Base-by-base conservation (phyloP, 2,797 vertebrate genomes). In the Hydrolagus colliei region DNA sequence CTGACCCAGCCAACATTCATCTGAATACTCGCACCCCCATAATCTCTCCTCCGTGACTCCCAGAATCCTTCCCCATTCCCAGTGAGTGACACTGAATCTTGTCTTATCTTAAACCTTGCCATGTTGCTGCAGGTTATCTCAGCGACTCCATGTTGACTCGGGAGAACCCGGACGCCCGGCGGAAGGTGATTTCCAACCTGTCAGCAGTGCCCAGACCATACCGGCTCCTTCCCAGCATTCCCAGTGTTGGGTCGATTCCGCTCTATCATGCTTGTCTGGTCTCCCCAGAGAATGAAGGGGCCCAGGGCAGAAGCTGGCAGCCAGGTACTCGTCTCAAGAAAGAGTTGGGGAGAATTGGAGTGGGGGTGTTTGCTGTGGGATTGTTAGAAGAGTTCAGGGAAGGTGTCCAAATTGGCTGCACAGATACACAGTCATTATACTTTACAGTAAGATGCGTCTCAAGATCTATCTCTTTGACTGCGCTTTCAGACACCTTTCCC, bases 171-270 rank as follows among this genome's bases (percentile, higher is more conserved):
- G 75, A 87, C 87, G 86, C 35, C 35, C 87, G 68, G 73, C 73
- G 85, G 88, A 91, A 88, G 79, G 90, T 87, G 73, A 88, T 89
- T 65, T 89, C 92, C 85, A 88, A 91, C 61, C 88, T 93, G 73
- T 89, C 91, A 85, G 88, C 86, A 82, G 84, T 87, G 78, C 91
- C 93, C 85, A 88, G 75, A 22, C 87, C 80, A 11, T 86, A 85
- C 86, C 86, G 65, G 73, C 59, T 75, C n/a, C 71, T 86, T 0
- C 75, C 68, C 20, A 86, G 74, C 73, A 85, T 65, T 73, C 88
- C 88, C 16, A 80, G 85, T 32, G 59, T 72, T 18, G 86, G 87
- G n/a, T 90, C 86, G 87, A 89, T 67, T 82, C 88, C 89, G 2
- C 85, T 87, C 18, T 88, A 89, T 67, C 88, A 88, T 18, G 86